Evolutionary conservation across 2,113 vertebrate genomes (phyloP), one percentile per base, ranked within the genome.

Genomic region (Trematomus loennbergii): DNA sequence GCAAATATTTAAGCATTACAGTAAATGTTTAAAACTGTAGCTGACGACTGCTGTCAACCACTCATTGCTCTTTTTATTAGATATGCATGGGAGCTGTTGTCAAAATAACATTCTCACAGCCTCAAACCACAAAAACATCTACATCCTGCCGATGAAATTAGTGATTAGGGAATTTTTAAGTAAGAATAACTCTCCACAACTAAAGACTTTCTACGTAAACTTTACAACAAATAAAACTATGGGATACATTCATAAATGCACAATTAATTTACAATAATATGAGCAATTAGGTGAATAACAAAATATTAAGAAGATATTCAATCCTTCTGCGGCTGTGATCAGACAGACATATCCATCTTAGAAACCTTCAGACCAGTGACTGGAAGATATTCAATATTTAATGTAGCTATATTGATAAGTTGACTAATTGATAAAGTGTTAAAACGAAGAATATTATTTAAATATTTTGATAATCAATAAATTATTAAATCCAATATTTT

Each of bases 121-220:
- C 29, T 15, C 0, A 61, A 69, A 61, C 48, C 60, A 57, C 25
- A 71, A 18, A 71, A 63, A 20, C 52, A 40, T 64, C 25, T 62
- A 25, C 20, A 43, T 55, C 71, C 40, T 22, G n/a, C 12, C 17
- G 17, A 17, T 73, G 12, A 66, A n/a, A 71, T 55, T 17, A 55
- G 5, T 45, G 5, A 40, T 43, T 48, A 3, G 50, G 2, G 16
- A 45, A 17, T 53, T 62, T 53, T 53, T 4, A n/a, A 25, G 17
- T 3, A 20, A 46, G 20, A 63, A 9, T 52, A 25, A 62, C 22
- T 18, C 4, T 15, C 20, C 13, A 46, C 40, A 22, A 53, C 13
- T 45, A 4, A 22, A 43, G 33, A 36, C 17, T n/a, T 15, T 18
- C 4, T 17, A 12, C 17, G 8, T 7, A 40, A 29, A 17, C 49